phyloP scores from a whole-genome alignment of 2,113 vertebrate genomes.

The Capricornis sumatraensis region DNA sequence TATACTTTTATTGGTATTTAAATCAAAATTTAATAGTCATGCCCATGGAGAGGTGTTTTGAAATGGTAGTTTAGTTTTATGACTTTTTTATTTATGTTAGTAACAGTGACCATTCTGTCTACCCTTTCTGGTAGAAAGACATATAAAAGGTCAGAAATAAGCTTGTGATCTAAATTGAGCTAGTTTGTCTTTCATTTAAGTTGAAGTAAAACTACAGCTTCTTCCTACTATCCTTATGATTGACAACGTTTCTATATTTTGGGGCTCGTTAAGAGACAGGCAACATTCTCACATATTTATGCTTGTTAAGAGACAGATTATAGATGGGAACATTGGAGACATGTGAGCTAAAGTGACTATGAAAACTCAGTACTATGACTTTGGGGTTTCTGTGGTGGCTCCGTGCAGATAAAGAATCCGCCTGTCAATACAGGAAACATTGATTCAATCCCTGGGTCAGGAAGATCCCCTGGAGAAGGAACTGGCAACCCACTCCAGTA shows the following conservation, averaged over 20 bases:
- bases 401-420: accelerated
- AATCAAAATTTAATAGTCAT: not conserved
- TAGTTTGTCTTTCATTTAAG: not conserved
- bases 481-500: not conserved
- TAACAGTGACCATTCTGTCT: not conserved
- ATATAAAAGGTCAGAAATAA: not conserved
- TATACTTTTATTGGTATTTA: not conserved
- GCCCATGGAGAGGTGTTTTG: not conserved
- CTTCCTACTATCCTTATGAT: not conserved
- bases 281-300: not conserved
- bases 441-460: not conserved
- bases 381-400: not conserved
- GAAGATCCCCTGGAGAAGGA: not conserved
- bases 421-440: not conserved
- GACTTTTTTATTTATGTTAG: not conserved
- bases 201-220: not conserved
- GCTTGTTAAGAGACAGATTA: not conserved
- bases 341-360: not conserved
- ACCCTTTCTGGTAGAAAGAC: not conserved
- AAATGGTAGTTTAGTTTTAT: not conserved
- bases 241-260: not conserved
- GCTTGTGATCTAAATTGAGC: not conserved
- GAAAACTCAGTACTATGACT: not conserved
- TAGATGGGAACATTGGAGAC: not conserved
- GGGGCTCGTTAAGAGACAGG: not conserved